Conservation (phyloP, 2,888 invertebrate species). For the Nemotelus pantherinus region DNA sequence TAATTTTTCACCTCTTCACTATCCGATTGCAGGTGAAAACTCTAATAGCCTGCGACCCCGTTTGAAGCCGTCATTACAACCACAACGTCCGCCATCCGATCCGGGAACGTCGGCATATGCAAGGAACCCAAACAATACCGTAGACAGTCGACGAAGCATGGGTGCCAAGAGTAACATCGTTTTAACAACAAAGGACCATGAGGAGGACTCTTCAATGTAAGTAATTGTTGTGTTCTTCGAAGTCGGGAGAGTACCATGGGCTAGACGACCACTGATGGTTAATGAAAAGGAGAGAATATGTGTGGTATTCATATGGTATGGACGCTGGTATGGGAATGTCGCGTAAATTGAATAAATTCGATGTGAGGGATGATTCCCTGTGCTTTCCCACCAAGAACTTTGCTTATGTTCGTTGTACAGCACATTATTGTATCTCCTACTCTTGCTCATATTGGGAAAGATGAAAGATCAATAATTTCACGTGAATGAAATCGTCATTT, state of each 20-base stretch:
- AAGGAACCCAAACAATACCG: slow-evolving; percentile 4
- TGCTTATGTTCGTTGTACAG: neutral
- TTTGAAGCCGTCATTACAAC: slow-evolving; percentile 20
- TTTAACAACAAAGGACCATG: slow-evolving; percentile 35
- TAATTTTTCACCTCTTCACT: slow-evolving; percentile 15
- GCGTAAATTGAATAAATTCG: neutral
- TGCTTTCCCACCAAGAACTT: neutral
- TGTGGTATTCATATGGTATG: too few species aligned
- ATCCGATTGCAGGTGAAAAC: slow-evolving; percentile 21
- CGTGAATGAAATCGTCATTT: slow-evolving; percentile 28
- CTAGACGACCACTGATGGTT: too few species aligned
- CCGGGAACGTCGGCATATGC: slow-evolving; percentile 28
- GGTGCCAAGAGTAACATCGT: slow-evolving; percentile 39
- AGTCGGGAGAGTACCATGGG: neutral
- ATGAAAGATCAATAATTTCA: slow-evolving; percentile 28
- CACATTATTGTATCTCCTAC: too few species aligned
- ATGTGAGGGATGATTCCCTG: neutral
- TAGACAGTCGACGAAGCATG: neutral
- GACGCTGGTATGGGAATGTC: neutral
- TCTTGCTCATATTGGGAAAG: too few species aligned
- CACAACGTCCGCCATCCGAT: slow-evolving; percentile 35
- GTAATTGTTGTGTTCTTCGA: slow-evolving; percentile 43
- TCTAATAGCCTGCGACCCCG: slow-evolving; percentile 35
- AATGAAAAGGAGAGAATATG: too few species aligned
- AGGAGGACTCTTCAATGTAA: slow-evolving; percentile 47